Conservation (phyloP, 1,140 invertebrate genomes). For the Drosophila lowei region DNA sequence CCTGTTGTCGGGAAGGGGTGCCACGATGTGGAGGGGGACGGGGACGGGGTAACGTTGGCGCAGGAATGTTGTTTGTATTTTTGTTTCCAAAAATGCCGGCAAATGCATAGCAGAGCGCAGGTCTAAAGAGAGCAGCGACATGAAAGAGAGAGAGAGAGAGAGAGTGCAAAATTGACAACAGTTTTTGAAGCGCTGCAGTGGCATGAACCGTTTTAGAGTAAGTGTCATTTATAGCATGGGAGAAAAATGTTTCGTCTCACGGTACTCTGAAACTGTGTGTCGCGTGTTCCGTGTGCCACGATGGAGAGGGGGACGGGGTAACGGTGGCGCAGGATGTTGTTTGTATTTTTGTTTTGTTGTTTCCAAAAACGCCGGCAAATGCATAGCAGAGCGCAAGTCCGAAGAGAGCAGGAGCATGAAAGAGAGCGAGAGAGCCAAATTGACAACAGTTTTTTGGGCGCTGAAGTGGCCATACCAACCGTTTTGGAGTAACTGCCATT, state of each 20-base stretch:
- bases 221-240: conserved; percentile 41
- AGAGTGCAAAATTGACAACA: conserved; percentile 24
- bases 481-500: background rate
- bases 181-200: background rate
- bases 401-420: background rate
- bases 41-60: background rate
- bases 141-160: background rate
- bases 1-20: background rate
- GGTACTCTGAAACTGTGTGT: conserved; percentile 32
- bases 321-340: conserved; percentile 26
- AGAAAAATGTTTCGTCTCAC: background rate
- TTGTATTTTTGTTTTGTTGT: conserved; percentile 13
- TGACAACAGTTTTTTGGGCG: conserved; percentile 9
- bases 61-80: conserved; percentile 30
- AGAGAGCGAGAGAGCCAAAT: conserved; percentile 11
- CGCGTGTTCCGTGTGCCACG: no score
- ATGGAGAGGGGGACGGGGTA: no score
- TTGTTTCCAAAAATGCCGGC: conserved; percentile 60
- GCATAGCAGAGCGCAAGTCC: conserved; percentile 42
- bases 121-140: conserved; percentile 1
- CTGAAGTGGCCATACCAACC: background rate
- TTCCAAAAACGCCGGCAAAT: conserved; percentile 62
- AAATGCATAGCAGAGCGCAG: conserved; percentile 48
- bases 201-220: conserved; percentile 1
- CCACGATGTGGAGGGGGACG: no score